Evolutionary conservation across 2,113 vertebrate species (phyloP), one percentile per base, ranked within the genome.

Genomic region (Upupa epops): DNA sequence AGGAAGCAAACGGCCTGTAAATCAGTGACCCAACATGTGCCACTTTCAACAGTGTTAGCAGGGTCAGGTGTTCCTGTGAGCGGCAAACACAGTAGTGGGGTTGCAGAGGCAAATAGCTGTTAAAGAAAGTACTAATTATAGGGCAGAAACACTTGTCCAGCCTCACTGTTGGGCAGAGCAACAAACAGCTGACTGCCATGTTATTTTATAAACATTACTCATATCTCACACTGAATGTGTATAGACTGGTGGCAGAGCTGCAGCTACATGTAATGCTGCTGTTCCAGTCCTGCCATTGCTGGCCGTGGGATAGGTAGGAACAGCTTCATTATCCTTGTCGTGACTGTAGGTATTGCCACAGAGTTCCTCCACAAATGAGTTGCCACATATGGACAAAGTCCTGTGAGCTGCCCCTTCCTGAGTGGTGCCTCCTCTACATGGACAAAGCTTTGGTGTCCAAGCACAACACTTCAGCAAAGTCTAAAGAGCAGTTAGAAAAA

Each of bases 361-460:
- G 29, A 42, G 11, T 11, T 77, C 52, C 52, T 48, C 16, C 48
- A 37, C n/a, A 77, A 3, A 12, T 4, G 16, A 77, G 48, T 25
- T 86, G 52, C 9, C 17, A 42, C 34, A 32, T 13, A 10, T 0
- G 1, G 24, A 5, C 17, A 90, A 11, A 34, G 21, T 8, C 13
- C 42, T 66, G 64, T 36, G 46, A 69, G 42, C 46, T 72, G 49
- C 37, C 13, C 9, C 32, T 42, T 7, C n/a, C 48, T 31, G 13
- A 1, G 0, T n/a, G 1, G 2, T 28, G 6, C 25, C 18, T 76
- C 17, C 32, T 61, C 18, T 22, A 54, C 3, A 0, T 1, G 29
- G 21, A 24, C 13, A 45, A 58, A 55, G 14, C 19, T 29, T 46
- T 58, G 20, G 6, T 64, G 32, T 72, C 26, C 26, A n/a, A 13